phyloP scores from a whole-genome alignment of 2,113 vertebrate species.

The Oryzias woworae region DNA sequence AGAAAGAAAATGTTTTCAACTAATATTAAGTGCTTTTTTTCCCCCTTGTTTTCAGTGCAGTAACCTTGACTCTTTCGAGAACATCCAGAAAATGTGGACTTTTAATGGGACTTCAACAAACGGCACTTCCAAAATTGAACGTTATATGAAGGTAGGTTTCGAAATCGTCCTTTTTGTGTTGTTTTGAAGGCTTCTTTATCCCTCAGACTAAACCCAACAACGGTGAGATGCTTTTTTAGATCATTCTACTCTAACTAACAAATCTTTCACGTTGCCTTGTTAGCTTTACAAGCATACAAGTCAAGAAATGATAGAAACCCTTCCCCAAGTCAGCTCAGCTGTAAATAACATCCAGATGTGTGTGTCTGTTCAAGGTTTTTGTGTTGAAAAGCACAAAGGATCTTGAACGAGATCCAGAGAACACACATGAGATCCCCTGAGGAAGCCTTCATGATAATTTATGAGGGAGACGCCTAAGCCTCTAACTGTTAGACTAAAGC shows the following conservation, averaged over 20 bases:
- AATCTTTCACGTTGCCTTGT: too few relatives aligned
- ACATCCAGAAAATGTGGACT: not conserved
- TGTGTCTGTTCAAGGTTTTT: not conserved
- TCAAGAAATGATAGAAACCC: too few relatives aligned
- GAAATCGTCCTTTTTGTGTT: too few relatives aligned
- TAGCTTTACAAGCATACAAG: too few relatives aligned
- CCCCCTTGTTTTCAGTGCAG: constrained; percentile 67
- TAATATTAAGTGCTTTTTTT: not conserved
- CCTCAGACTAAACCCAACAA: too few relatives aligned
- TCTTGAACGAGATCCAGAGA: not conserved
- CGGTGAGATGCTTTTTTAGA: too few relatives aligned
- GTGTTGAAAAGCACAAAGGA: too few relatives aligned
- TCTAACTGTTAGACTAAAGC: not conserved
- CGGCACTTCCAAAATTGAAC: accelerated
- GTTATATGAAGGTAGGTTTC: constrained; percentile 39
- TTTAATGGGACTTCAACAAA: constrained; percentile 22
- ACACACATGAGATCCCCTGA: not conserved
- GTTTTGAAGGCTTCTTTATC: too few relatives aligned
- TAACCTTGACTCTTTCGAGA: constrained; percentile 54
- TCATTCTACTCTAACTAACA: too few relatives aligned
- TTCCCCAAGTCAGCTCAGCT: too few relatives aligned
- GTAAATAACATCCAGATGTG: too few relatives aligned
- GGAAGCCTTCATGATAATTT: not conserved
- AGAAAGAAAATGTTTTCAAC: too few relatives aligned
- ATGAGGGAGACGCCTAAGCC: not conserved